Evolutionary conservation across 1,140 invertebrate species (phyloP).

Genomic region (Homarus americanus): DNA sequence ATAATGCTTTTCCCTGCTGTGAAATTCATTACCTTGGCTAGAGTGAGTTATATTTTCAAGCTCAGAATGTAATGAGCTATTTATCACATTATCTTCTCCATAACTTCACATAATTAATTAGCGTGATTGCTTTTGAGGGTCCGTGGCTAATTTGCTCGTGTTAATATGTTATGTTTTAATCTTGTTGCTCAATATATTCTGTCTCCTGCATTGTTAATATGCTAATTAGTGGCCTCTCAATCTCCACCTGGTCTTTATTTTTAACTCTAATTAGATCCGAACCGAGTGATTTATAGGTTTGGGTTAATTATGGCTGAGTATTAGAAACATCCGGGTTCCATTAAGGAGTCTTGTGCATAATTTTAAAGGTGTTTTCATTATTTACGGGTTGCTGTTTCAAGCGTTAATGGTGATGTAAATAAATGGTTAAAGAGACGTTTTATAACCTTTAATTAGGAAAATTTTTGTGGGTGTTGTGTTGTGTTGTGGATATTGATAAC

Average conservation of each 20-base stretch:
- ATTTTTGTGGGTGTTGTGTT: too few species aligned
- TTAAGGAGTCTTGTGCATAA: neutral
- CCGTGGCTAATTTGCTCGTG: neutral
- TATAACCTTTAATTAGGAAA: too few species aligned
- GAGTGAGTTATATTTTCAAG: slow-evolving; percentile 9
- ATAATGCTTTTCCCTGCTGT: neutral
- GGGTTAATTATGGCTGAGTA: neutral
- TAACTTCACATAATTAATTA: slow-evolving; percentile 3
- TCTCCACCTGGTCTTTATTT: neutral
- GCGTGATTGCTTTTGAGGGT: neutral
- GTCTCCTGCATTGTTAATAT: neutral
- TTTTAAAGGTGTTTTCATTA: too few species aligned
- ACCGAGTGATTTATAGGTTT: neutral
- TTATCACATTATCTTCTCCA: slow-evolving; percentile 10
- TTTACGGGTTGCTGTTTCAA: too few species aligned
- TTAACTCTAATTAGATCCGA: neutral
- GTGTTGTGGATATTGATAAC: too few species aligned
- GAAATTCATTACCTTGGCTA: neutral
- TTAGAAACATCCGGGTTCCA: neutral
- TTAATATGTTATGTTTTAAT: slow-evolving; percentile 14
- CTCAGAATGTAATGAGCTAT: neutral
- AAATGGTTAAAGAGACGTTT: too few species aligned
- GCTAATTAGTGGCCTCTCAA: neutral
- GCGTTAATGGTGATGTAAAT: too few species aligned
- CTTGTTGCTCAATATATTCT: neutral